phyloP scores from a whole-genome alignment of 1,140 invertebrate genomes.

The Octopus sinensis region DNA sequence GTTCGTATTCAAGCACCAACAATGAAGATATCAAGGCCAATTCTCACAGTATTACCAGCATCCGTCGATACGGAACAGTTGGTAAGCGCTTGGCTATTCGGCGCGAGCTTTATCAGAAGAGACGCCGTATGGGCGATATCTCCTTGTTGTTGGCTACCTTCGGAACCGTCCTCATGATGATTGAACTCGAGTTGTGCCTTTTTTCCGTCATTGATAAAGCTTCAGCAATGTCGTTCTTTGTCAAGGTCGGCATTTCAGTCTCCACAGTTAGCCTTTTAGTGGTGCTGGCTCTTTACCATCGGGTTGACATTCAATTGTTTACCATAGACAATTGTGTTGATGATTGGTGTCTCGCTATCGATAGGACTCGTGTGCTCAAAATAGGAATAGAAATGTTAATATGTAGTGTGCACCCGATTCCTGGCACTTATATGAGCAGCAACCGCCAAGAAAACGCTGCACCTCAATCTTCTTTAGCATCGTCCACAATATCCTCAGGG shows the following conservation, averaged over 20 bases:
- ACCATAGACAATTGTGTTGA: constrained; percentile 53
- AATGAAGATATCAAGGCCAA: constrained; percentile 9
- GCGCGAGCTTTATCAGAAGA: constrained; percentile 44
- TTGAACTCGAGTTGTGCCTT: constrained; percentile 46
- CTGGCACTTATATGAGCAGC: constrained; percentile 28
- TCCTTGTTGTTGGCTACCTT: constrained; percentile 40
- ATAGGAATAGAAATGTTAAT: constrained; percentile 48
- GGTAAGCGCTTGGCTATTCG: constrained; percentile 46
- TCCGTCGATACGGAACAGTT: constrained; percentile 40
- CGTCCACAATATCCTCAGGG: neutral
- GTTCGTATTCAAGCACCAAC: constrained; percentile 25
- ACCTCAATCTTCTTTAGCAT: neutral
- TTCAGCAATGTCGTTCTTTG: constrained; percentile 33
- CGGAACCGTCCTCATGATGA: constrained; percentile 51
- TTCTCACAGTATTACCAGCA: constrained; percentile 21
- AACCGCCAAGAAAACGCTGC: neutral
- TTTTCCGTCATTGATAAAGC: constrained; percentile 30
- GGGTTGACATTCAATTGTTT: constrained; percentile 46
- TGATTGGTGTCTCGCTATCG: constrained; percentile 50
- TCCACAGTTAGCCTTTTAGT: constrained; percentile 47
- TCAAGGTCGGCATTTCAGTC: constrained; percentile 46
- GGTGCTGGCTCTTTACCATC: constrained; percentile 47
- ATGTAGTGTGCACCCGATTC: constrained; percentile 53
- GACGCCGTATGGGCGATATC: constrained; percentile 43
- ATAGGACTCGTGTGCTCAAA: constrained; percentile 29